phyloP scores from a whole-genome alignment of 2,113 vertebrate species.

The Macaca fascicularis region T2T-MFA8v1.1 NC_088375.1:123584001-123584500 shows the following conservation, averaged over 20 bases:
- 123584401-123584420: background rate
- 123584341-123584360: background rate
- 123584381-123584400: background rate
- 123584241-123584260: background rate
- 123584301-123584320: background rate
- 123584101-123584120: background rate
- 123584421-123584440: background rate
- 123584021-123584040: background rate
- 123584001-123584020: background rate
- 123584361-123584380: background rate
- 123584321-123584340: background rate
- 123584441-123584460: background rate
- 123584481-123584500: background rate
- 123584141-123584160: background rate
- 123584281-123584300: background rate
- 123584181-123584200: background rate
- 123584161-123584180: background rate
- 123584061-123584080: background rate
- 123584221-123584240: background rate
- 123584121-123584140: background rate
- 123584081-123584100: background rate
- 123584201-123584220: background rate
- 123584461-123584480: background rate
- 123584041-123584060: background rate
- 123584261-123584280: background rate